Conservation (phyloP, 2,888 invertebrate genomes). For the Dasypogon diadema region DNA sequence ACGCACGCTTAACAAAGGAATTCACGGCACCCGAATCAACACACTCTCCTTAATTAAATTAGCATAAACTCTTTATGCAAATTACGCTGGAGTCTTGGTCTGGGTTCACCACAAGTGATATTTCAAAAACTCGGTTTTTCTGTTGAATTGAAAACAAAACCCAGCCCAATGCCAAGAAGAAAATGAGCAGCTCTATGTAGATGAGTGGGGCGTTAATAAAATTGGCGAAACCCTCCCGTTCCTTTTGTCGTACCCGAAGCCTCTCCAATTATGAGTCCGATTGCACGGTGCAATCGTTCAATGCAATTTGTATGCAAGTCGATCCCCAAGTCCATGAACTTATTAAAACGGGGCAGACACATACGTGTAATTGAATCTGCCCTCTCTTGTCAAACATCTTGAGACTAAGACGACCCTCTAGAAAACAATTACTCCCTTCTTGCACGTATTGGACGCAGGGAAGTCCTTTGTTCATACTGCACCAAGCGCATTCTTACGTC, state of each 20-base stretch:
- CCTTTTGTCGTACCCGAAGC: not conserved
- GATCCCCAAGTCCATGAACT: not conserved
- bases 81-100: constrained; percentile 19
- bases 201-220: constrained; percentile 40
- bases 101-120: not conserved
- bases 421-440: constrained; percentile 10
- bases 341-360: not conserved
- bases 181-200: not conserved
- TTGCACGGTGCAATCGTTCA: constrained; percentile 4
- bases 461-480: constrained; percentile 13
- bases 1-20: constrained; percentile 3
- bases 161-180: not conserved
- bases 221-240: constrained; percentile 33
- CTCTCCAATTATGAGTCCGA: constrained; percentile 31
- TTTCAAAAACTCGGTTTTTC: constrained; percentile 1
- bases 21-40: not conserved
- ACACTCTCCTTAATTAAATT: constrained; percentile 44
- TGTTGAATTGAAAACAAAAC: not conserved
- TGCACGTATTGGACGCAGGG: constrained; percentile 12
- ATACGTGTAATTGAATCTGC: constrained; percentile 40
- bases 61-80: constrained; percentile 43
- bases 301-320: constrained; percentile 27
- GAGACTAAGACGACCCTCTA: not conserved
- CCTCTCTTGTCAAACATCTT: not conserved
- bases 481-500: constrained; percentile 19